phyloP scores from a whole-genome alignment of 1,140 invertebrate species.

The Bombus pascuorum region DNA sequence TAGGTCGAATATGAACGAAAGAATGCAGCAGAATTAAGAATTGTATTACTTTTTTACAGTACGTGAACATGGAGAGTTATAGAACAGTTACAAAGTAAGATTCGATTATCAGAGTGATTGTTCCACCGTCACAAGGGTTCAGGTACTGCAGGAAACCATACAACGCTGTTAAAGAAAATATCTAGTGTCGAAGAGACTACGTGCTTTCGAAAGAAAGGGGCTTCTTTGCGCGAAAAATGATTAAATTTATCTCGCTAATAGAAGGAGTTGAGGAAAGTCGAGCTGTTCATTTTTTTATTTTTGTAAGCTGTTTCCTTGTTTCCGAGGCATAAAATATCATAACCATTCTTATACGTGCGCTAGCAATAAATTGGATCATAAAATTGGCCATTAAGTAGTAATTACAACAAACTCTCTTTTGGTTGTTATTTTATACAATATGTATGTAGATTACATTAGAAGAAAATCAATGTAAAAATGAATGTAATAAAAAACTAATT shows the following conservation, averaged over 20 bases:
- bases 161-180: constrained; percentile 61
- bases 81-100: constrained; percentile 6
- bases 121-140: constrained; percentile 43
- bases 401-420: background rate
- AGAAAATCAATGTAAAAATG: too few relatives aligned
- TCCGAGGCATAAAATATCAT: background rate
- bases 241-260: constrained; percentile 19
- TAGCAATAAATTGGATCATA: background rate
- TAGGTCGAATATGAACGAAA: background rate
- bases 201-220: constrained; percentile 54
- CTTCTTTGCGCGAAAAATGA: constrained; percentile 57
- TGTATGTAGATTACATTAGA: background rate
- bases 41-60: background rate
- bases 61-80: background rate
- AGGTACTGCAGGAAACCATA: constrained; percentile 59
- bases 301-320: background rate
- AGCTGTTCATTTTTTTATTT: background rate
- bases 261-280: background rate
- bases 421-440: background rate
- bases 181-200: constrained; percentile 54
- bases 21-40: background rate
- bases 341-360: background rate
- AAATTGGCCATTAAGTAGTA: background rate
- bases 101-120: constrained; percentile 29
- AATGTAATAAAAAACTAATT: too few relatives aligned